Evolutionary conservation across 1,140 invertebrate species (phyloP).

Genomic region (Steinernema khuongi): DNA sequence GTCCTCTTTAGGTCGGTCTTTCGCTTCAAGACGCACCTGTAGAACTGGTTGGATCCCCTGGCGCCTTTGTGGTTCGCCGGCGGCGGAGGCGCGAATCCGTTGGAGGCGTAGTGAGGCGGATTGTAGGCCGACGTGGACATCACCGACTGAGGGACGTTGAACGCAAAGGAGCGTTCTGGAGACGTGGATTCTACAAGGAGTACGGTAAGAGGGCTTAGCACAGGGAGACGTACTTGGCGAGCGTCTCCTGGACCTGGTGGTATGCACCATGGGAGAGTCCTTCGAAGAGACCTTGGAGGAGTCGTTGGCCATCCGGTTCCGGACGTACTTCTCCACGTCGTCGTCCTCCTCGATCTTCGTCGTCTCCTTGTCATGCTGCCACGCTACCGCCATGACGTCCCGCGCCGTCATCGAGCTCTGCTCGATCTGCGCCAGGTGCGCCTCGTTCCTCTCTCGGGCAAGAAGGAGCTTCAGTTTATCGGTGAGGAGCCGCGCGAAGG

Average conservation of each 20-base stretch:
- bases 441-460: conserved; percentile 15
- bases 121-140: conserved; percentile 25
- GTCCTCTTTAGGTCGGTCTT: not conserved
- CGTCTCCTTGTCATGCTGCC: conserved; percentile 9
- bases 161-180: conserved; percentile 18
- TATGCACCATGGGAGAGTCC: conserved; percentile 19
- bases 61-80: conserved; percentile 5
- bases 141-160: conserved; percentile 8
- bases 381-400: conserved; percentile 21
- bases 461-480: conserved; percentile 33
- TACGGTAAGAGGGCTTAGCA: conserved; percentile 1
- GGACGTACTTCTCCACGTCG: conserved; percentile 28
- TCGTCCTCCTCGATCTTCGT: conserved; percentile 25
- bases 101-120: conserved; percentile 19
- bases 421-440: conserved; percentile 27
- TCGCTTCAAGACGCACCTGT: conserved; percentile 11
- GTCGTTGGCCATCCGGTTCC: conserved; percentile 30
- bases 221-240: not conserved
- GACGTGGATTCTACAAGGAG: conserved; percentile 30
- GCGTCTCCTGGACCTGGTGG: not conserved
- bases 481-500: conserved; percentile 37
- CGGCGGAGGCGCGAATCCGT: conserved; percentile 17
- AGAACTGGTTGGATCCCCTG: conserved; percentile 4
- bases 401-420: conserved; percentile 26
- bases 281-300: not conserved